Evolutionary conservation across 2,113 vertebrate species (phyloP).

Genomic region (Myocastor coypus): DNA sequence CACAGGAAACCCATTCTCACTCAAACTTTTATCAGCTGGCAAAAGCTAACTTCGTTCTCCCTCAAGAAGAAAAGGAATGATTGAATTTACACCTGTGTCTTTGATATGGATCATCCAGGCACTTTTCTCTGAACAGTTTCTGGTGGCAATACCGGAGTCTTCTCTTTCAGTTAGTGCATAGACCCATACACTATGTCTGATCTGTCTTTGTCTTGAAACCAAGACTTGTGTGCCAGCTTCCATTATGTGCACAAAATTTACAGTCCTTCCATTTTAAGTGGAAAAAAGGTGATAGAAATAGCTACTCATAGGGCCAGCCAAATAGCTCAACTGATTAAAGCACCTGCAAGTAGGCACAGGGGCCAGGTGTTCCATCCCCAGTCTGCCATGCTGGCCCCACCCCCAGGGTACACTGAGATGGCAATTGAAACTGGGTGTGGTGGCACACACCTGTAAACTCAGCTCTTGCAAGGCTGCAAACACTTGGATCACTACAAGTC

Average conservation of each 20-base stretch:
- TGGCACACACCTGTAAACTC: no score
- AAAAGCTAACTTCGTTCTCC: slow-evolving; percentile 26
- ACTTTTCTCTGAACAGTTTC: slow-evolving; percentile 46
- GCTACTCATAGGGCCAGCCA: background rate
- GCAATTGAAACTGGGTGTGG: no score
- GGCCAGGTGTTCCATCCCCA: no score
- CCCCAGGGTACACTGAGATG: no score
- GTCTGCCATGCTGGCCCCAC: no score
- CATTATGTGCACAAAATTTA: background rate
- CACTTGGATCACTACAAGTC: no score
- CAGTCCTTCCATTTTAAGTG: background rate
- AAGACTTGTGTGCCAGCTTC: background rate
- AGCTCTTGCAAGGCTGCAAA: no score
- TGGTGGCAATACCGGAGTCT: background rate
- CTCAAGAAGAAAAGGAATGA: slow-evolving; percentile 8
- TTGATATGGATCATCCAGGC: slow-evolving; percentile 47
- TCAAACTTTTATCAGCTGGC: background rate
- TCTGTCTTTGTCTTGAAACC: slow-evolving; percentile 33
- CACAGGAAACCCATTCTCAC: background rate
- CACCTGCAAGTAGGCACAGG: no score
- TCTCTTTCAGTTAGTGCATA: slow-evolving; percentile 59
- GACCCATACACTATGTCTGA: background rate
- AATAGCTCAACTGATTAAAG: no score
- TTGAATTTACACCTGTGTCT: slow-evolving; percentile 11
- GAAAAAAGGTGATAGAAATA: background rate